phyloP scores from a whole-genome alignment of 2,113 vertebrate species.

The Myrmophylax atrothorax region DNA sequence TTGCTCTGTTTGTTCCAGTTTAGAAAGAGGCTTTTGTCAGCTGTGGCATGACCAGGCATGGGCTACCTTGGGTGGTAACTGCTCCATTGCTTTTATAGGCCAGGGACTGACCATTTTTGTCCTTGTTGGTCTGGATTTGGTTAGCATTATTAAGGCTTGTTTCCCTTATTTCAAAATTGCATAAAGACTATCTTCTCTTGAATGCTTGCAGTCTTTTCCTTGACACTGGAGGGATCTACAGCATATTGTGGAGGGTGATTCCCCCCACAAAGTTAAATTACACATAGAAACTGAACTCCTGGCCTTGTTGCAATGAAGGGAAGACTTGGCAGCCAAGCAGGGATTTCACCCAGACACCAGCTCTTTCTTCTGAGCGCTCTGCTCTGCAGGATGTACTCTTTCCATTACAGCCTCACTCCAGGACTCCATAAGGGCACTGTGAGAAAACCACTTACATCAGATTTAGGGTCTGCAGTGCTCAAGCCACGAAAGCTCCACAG shows the following conservation, averaged over 20 bases:
- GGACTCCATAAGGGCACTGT: constrained; percentile 23
- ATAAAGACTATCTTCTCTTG: neutral
- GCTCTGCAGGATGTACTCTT: constrained; percentile 34
- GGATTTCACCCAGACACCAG: constrained; percentile 38
- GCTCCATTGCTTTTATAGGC: neutral
- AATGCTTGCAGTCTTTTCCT: neutral
- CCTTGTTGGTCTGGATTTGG: neutral
- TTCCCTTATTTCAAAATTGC: neutral
- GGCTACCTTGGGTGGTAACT: neutral
- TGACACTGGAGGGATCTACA: neutral
- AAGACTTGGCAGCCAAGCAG: neutral
- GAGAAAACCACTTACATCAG: constrained; percentile 45
- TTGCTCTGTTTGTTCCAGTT: neutral
- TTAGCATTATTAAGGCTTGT: neutral
- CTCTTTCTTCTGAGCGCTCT: neutral
- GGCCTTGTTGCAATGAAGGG: neutral
- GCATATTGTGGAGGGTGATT: neutral
- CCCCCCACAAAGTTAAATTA: constrained; percentile 13
- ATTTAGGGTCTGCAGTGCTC: constrained; percentile 23
- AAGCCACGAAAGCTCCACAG: constrained; percentile 26
- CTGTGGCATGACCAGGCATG: neutral
- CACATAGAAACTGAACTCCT: constrained; percentile 1
- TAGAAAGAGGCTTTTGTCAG: neutral
- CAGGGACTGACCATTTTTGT: neutral
- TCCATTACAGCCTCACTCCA: constrained; percentile 27